Base-by-base conservation (phyloP, 2,797 vertebrate genomes). In the Coendou prehensilis region DNA sequence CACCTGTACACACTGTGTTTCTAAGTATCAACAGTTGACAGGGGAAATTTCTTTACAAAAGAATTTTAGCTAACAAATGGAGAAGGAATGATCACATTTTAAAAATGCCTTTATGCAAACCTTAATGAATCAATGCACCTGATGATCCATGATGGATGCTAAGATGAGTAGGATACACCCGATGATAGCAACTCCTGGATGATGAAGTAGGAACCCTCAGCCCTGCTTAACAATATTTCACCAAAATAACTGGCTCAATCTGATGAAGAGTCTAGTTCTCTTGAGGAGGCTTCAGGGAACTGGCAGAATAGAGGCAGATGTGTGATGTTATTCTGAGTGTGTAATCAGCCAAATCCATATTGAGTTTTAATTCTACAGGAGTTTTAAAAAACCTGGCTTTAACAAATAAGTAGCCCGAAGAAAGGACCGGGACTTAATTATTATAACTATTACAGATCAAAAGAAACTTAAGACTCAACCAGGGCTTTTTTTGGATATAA, bases 1-100 rank as follows among this genome's bases (percentile, higher is more conserved):
- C 92, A 85, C 63, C 63, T 78, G 64, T 81, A 41, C 47, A 75
- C 45, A 33, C 14, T 41, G 22, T 89, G 76, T 92, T 94, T 93
- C 89, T 91, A 91, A 92, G 81, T 86, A 94, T 95, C 59, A 63
- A 81, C 20, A 63, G 37, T 93, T 81, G 52, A 5, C 18, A 56
- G 5, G 33, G 22, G 59, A 64, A 91, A 79, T 11, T 91, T 95
- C 45, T 95, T 78, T 86, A 80, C 37, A 73, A n/a, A 33, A 85
- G n/a, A 67, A 85, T 79, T 64, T 96, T 52, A 79, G 89, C 33
- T 81, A 90, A 47, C 6, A 78, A 90, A 81, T 45, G 41, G 14
- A 75, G 63, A 59, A 80, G 23, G 26, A 89, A 78, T 50, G 83
- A 50, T 33, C 78, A 69, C 54, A 57, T 79, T 86, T 61, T 7